Percentiles rank a stretch among this genome's conserved stretches.
Conservation (phyloP, 2,888 invertebrate genomes). For the Palloptera scutellata region DNA sequence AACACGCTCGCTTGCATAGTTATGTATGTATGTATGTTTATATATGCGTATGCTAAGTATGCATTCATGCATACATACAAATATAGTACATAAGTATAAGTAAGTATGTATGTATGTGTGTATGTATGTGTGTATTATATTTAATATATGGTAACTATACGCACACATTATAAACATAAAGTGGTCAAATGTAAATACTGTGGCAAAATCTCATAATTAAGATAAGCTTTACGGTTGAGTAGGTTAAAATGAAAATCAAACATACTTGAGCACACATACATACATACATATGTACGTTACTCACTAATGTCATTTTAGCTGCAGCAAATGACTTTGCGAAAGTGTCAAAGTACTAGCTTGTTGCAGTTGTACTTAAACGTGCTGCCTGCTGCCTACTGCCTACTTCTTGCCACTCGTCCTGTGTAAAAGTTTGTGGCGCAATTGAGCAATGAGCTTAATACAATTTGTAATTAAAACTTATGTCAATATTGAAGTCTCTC, state of each 20-base stretch:
- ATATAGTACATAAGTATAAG: too few species aligned
- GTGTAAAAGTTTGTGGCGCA: not conserved
- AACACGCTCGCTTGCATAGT: too few species aligned
- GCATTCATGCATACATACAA: too few species aligned
- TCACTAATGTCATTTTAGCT: not conserved
- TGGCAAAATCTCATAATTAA: slow-evolving; percentile 39
- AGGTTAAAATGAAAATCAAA: slow-evolving; percentile 34
- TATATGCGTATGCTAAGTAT: too few species aligned
- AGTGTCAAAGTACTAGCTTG: too few species aligned
- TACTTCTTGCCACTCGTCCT: too few species aligned
- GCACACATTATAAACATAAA: not conserved
- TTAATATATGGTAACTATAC: too few species aligned
- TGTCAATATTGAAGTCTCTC: not conserved
- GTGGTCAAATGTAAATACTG: slow-evolving; percentile 34
- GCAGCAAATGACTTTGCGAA: not conserved
- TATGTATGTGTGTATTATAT: too few species aligned
- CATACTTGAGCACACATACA: slow-evolving; percentile 18
- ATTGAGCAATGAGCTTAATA: slow-evolving; percentile 1
- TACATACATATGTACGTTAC: not conserved
- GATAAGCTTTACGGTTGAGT: slow-evolving; percentile 38
- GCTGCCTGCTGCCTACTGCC: too few species aligned
- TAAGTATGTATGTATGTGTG: too few species aligned
- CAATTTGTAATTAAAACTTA: not conserved
- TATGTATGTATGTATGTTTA: too few species aligned
- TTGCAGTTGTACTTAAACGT: too few species aligned